A percentile compares a stretch with the other conserved stretches of the same genome.
phyloP scores from a whole-genome alignment of 2,888 invertebrate species.

The Eupithecia pulchellata region DNA sequence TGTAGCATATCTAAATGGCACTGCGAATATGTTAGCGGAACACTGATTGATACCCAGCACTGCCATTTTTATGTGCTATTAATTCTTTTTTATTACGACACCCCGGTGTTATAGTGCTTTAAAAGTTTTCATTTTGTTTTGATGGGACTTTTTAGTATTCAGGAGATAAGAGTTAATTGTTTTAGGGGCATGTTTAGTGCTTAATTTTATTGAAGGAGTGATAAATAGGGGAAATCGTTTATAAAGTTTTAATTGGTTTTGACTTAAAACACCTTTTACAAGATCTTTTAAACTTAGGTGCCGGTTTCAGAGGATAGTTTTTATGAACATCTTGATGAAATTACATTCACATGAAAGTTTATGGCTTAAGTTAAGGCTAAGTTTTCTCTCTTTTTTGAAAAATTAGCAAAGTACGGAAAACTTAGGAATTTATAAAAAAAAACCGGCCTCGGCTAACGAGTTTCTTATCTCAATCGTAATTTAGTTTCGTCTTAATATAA shows the following conservation, averaged over 20 bases:
- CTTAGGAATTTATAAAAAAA: not conserved
- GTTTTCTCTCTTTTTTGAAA: not conserved
- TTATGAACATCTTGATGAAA: not conserved
- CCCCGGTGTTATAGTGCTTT: slow-evolving; percentile 42
- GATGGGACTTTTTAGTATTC: slow-evolving; percentile 40
- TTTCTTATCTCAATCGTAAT: not conserved
- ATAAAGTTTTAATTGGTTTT: slow-evolving; percentile 1
- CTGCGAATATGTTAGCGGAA: slow-evolving; percentile 57
- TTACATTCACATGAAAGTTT: not conserved
- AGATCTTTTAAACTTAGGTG: not conserved
- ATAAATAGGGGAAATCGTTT: not conserved
- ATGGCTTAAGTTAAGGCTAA: too few relatives aligned
- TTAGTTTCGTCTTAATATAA: too few relatives aligned
- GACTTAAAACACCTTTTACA: not conserved
- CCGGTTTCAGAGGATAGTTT: not conserved
- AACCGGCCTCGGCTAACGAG: not conserved
- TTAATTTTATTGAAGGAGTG: slow-evolving; percentile 4
- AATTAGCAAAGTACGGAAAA: not conserved
- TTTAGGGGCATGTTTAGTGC: slow-evolving; percentile 30
- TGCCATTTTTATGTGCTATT: slow-evolving; percentile 55
- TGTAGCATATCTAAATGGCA: slow-evolving; percentile 60
- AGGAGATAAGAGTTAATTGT: slow-evolving; percentile 35
- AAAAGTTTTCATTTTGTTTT: slow-evolving; percentile 44
- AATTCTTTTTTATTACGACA: slow-evolving; percentile 50
- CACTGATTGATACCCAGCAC: slow-evolving; percentile 49